Base-by-base conservation (phyloP, 1,140 invertebrate genomes). In the Antheraea pernyi region DNA sequence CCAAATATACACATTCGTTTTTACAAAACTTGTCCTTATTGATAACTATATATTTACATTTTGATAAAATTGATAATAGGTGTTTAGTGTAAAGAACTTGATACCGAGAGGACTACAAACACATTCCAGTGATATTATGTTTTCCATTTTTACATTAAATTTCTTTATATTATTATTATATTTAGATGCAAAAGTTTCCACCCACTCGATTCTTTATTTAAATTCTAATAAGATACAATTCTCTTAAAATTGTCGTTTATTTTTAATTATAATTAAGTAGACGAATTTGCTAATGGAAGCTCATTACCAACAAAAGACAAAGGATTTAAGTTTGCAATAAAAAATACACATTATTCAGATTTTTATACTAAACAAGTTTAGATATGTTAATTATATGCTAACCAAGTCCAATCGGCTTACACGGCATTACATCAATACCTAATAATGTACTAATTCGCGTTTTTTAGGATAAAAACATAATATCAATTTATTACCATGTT, bases 21-120 rank as follows among this genome's bases (percentile, higher is more conserved):
- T 71, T 70, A 78, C 73, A 83, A 78, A 81, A 74, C 75, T 77
- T 76, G 65, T 71, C 60, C 76, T 79, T 83, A 81, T 74, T 62
- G 5, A 53, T 53, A 53, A 63, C 7, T 63, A 64, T 59, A 66
- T 81, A 85, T 81, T 78, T 84, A 85, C 78, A 83, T 73, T 75
- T 53, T 16, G 16, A 53, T 53, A 53, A 5, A 16, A 13, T 53
- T 53, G 1, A 53, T 13, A 53, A 6, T 53, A 53, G 11, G 46
- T 53, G 6, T 53, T 16, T 13, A n/a, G 6, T 53, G 46, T 16
- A 53, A 16, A n/a, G 16, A 53, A 13, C 13, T n/a, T 13, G 39
- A 10, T 42, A 42, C 39, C 39, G 39, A 42, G 39, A 42, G 11
- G 39, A 42, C 39, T 42, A 42, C 7, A 42, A 42, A 42, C 11